Percentiles rank a stretch among this genome's conserved stretches.
Evolutionary conservation across 2,113 vertebrate genomes (phyloP).

Genomic region (Vidua macroura): DNA sequence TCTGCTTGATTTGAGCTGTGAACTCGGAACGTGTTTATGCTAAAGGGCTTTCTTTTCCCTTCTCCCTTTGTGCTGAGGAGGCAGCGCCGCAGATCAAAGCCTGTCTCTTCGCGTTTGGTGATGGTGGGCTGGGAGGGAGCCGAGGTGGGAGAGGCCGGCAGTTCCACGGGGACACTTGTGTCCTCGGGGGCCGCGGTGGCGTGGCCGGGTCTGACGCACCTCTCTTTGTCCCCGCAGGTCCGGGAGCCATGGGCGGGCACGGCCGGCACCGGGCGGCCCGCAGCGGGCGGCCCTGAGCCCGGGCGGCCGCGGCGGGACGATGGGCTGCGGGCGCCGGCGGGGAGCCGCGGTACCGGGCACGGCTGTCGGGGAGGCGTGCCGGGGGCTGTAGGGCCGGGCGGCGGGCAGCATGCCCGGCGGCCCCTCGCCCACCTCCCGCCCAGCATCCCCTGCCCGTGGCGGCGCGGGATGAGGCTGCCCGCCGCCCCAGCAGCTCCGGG

Average conservation of each 20-base stretch:
- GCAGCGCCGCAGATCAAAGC: constrained; percentile 39
- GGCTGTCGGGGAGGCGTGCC: too few species aligned
- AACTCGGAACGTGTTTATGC: constrained; percentile 52
- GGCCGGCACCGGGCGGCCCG: background rate
- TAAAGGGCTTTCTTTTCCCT: constrained; percentile 47
- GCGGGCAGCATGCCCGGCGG: background rate
- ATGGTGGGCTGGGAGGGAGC: background rate
- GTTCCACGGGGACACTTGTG: background rate
- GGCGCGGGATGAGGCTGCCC: background rate
- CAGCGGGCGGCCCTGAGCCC: background rate
- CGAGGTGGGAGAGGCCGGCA: background rate
- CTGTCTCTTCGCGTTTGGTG: constrained; percentile 19
- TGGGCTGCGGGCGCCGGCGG: background rate
- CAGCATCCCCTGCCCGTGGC: background rate
- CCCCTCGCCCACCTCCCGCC: background rate
- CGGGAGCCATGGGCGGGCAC: background rate
- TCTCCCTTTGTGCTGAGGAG: constrained; percentile 31
- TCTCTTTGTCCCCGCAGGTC: constrained; percentile 31
- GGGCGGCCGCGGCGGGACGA: background rate
- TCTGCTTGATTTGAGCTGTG: constrained; percentile 58
- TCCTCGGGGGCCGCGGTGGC: background rate
- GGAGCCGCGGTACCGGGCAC: too few species aligned
- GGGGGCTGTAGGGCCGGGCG: too few species aligned
- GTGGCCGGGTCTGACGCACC: background rate
- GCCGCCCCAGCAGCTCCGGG: background rate